A percentile compares a stretch with the other conserved stretches of the same genome.
These are phyloP conservation scores for Masnerella sp. DNA, from an alignment of 2,888 invertebrate genomes.

Conservation along the genomic window DNA sequence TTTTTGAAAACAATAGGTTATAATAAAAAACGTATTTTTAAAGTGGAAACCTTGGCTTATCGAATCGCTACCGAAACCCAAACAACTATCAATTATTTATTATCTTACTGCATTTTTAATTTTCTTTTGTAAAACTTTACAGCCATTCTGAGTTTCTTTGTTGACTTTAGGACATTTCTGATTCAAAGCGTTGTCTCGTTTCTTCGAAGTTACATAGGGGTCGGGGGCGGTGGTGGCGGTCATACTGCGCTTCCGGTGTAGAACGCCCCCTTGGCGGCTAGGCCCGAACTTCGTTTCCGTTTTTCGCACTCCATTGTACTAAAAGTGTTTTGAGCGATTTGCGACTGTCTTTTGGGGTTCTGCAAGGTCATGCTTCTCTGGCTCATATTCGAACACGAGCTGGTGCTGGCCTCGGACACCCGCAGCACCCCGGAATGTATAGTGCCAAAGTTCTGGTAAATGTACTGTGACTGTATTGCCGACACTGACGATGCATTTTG, in stretches of 20 bases:
- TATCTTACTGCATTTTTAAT: conserved; percentile 10
- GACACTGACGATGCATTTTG: conserved; percentile 72
- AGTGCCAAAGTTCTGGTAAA: conserved; percentile 75
- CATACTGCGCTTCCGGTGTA: conserved; percentile 76
- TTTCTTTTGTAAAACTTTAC: conserved; percentile 12
- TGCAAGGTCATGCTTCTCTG: conserved; percentile 76
- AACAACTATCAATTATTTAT: too few relatives aligned
- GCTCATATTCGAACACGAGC: conserved; percentile 73
- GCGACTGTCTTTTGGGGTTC: conserved; percentile 74
- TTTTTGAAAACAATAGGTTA: too few relatives aligned
- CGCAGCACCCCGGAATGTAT: conserved; percentile 75
- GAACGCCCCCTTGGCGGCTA: conserved; percentile 69
- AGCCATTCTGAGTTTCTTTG: conserved; percentile 10
- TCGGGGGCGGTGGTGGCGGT: conserved; percentile 75
- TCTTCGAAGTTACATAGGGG: conserved; percentile 74
- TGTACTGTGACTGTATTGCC: conserved; percentile 74
- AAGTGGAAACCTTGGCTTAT: too few relatives aligned
- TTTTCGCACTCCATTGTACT: conserved; percentile 76
- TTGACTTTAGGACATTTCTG: neutral
- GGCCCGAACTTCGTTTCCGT: conserved; percentile 67
- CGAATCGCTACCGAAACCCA: too few relatives aligned
- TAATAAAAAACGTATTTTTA: too few relatives aligned
- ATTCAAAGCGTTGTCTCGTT: conserved; percentile 70
- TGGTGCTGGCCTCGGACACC: conserved; percentile 75
- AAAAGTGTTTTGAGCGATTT: conserved; percentile 75